Evolutionary conservation across 2,888 invertebrate species (phyloP), one percentile per base, ranked within the genome.

Genomic region (Heliconius ismenius): DNA sequence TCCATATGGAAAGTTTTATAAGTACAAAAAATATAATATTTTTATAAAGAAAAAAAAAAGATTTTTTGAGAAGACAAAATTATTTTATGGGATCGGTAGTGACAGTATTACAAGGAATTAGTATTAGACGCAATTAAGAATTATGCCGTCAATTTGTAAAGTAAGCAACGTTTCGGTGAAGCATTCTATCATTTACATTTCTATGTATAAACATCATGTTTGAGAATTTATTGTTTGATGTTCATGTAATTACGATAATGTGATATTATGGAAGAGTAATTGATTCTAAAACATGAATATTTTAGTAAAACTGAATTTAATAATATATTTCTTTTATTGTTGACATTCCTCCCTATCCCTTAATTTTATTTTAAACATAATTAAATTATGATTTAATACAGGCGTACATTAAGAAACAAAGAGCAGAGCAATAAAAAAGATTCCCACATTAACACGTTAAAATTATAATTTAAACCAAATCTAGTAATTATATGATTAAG

Each of bases 1-100:
- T 94, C 93, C 93, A 92, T 83, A 83, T 86, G 91, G 91, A 90
- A 91, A 89, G 86, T 92, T 90, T 92, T 90, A 91, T 90, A 86
- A 94, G 93, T 93, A 94, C 93, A 93, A 93, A 93, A 92, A 90
- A 91, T 87, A 94, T 92, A 92, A 94, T 93, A 93, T 93, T 93
- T 93, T 92, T 94, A 90, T 93, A 92, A 85, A 85, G 83, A 87
- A 89, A 87, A 80, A 76, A 39, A 67, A 67, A 67, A 64, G 15
- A 39, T n/a, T n/a, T 39, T 39, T 83, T 88, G 88, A 82, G 32
- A 70, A 88, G 89, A 85, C 83, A 83, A 86, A 84, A 84, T 86
- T 85, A 88, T 87, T 86, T 85, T 86, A 88, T 87, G 88, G 86
- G 89, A 91, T 92, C 89, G 89, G 87, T 90, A 90, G 87, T 86